Base-by-base conservation (phyloP, 2,797 vertebrate genomes). In the Sebastes cheni region DNA sequence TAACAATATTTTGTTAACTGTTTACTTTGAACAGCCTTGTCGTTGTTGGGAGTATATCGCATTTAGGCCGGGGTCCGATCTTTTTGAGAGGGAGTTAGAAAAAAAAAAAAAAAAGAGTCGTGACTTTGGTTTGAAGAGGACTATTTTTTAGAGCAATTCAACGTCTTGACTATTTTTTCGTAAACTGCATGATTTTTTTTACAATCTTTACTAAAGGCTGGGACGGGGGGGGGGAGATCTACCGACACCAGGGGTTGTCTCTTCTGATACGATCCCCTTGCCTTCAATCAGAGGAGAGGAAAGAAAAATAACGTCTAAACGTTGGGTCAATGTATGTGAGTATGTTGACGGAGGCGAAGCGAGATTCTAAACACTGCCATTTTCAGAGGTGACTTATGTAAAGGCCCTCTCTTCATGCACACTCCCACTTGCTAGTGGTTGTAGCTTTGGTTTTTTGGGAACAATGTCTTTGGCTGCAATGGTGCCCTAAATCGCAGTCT, bases 361-460 rank as follows among this genome's bases (percentile, higher is more conserved):
- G n/a, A 95, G 92, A 91, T 94, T 94, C 88, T 91, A 92, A 96
- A 96, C 95, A 96, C 96, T 96, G 96, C 96, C 96, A 96, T 96
- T 96, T 95, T 79, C 78, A 80, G 95, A 93, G 94, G 89, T 55
- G 86, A 86, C 89, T 87, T 86, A 66, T 79, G 89, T 88, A 75
- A 52, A 82, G 85, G 54, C 46, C 89, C 91, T 94, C 94, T 89
- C 91, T 83, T 88, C 93, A 91, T 85, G 94, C 93, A 94, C 94
- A 94, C 93, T 91, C 90, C 91, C 93, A 91, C 92, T 89, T 75
- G 88, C 87, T 80, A 85, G 94, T 92, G 92, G 93, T 93, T 67
- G 94, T 95, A 95, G 94, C 93, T 94, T 95, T 88, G 91, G 90
- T 95, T 95, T 91, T 83, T 92, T 27, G 94, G 94, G 93, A 94